Evolutionary conservation across 1,140 invertebrate species (phyloP).

Genomic region (Cydia splendana): DNA sequence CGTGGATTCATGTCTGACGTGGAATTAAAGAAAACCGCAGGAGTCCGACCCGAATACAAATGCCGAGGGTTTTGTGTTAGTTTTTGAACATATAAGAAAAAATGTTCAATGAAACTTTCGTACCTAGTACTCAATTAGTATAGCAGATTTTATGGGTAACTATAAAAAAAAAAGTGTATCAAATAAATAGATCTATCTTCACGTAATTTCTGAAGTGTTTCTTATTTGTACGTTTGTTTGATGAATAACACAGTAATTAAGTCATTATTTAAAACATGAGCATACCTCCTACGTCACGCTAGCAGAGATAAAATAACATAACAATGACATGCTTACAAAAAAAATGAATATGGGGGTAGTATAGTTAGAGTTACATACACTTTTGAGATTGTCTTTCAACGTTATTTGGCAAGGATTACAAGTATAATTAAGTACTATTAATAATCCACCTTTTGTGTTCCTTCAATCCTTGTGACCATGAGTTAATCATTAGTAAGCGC

Average conservation of each 20-base stretch:
- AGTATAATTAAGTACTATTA: conserved; percentile 14
- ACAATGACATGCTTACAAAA: not conserved
- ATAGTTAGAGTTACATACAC: not conserved
- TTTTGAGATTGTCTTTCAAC: not conserved
- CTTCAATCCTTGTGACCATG: not conserved
- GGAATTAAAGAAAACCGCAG: not conserved
- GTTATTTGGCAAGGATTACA: not conserved
- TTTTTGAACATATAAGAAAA: not conserved
- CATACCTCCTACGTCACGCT: not conserved
- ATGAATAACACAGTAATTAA: not conserved
- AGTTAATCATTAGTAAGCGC: conserved; percentile 33
- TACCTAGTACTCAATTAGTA: too few relatives aligned
- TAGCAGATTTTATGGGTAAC: too few relatives aligned
- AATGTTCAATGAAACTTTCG: too few relatives aligned
- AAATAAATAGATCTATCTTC: too few relatives aligned
- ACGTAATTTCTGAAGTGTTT: too few relatives aligned
- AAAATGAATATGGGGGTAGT: too few relatives aligned
- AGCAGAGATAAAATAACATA: not conserved
- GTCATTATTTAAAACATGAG: not conserved
- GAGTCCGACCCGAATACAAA: not conserved
- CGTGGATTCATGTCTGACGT: conserved; percentile 13
- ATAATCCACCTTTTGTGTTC: conserved; percentile 31
- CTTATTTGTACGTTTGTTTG: too few relatives aligned
- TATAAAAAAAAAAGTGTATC: too few relatives aligned
- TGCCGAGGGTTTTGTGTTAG: not conserved